Conservation (phyloP, 2,888 invertebrate genomes). For the Onchidella celtica region DNA sequence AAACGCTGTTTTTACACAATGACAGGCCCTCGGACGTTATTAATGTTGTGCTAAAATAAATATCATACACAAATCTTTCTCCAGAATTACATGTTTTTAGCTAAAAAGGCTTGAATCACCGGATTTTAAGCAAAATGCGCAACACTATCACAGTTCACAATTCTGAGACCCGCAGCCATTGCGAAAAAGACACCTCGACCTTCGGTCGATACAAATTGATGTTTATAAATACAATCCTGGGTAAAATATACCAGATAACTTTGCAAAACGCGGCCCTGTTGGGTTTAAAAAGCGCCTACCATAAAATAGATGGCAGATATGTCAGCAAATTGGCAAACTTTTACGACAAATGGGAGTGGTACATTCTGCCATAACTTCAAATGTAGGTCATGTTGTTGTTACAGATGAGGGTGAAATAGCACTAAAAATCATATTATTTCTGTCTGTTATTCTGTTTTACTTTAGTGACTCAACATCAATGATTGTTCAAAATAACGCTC, state of each 20-base stretch:
- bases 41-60: constrained; percentile 16
- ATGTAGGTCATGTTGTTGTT: not conserved
- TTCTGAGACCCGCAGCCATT: constrained; percentile 6
- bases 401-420: not conserved
- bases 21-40: constrained; percentile 32
- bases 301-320: too few relatives aligned
- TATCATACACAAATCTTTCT: too few relatives aligned
- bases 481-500: too few relatives aligned
- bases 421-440: too few relatives aligned
- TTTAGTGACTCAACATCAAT: too few relatives aligned
- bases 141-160: not conserved
- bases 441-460: too few relatives aligned
- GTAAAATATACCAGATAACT: too few relatives aligned
- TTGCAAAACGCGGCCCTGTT: too few relatives aligned
- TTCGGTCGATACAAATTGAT: constrained; percentile 8
- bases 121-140: not conserved
- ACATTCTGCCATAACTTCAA: not conserved
- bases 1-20: constrained; percentile 22
- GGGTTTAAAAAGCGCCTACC: too few relatives aligned
- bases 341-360: not conserved
- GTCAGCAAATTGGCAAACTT: not conserved
- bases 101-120: too few relatives aligned
- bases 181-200: not conserved
- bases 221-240: too few relatives aligned
- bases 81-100: too few relatives aligned